These are phyloP conservation scores for Passer montanus DNA, from an alignment of 2,113 vertebrate species.

Conservation along the genomic window DNA sequence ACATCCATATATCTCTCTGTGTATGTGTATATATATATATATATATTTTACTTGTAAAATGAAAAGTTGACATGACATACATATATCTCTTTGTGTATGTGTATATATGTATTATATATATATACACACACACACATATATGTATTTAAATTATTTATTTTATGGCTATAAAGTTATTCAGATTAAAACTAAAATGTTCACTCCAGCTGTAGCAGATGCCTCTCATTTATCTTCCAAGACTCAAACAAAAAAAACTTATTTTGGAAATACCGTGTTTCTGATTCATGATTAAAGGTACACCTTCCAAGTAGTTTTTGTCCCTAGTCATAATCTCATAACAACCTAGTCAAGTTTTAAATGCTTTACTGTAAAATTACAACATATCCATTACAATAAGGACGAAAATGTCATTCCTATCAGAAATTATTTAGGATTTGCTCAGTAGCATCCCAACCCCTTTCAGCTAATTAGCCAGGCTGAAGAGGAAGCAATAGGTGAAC, in stretches of 20 bases:
- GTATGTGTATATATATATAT: not conserved
- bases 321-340: not conserved
- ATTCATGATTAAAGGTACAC: not conserved
- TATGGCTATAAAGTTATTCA: not conserved
- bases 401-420: constrained; percentile 13
- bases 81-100: not conserved
- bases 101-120: not conserved
- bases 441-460: not conserved
- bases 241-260: not conserved
- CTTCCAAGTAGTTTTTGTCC: not conserved
- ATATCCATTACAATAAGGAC: constrained; percentile 4
- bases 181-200: not conserved
- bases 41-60: no score
- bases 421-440: not conserved
- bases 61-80: no score
- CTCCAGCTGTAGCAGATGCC: not conserved
- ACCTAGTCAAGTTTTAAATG: not conserved
- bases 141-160: not conserved
- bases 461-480: not conserved
- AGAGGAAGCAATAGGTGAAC: not conserved
- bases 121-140: rapidly evolving
- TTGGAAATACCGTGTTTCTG: constrained; percentile 19
- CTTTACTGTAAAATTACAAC: constrained; percentile 3
- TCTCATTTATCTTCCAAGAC: constrained; percentile 22
- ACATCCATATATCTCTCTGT: not conserved